Base-by-base conservation (phyloP, 2,888 invertebrate genomes). In the Chloroclystis v-ata region DNA sequence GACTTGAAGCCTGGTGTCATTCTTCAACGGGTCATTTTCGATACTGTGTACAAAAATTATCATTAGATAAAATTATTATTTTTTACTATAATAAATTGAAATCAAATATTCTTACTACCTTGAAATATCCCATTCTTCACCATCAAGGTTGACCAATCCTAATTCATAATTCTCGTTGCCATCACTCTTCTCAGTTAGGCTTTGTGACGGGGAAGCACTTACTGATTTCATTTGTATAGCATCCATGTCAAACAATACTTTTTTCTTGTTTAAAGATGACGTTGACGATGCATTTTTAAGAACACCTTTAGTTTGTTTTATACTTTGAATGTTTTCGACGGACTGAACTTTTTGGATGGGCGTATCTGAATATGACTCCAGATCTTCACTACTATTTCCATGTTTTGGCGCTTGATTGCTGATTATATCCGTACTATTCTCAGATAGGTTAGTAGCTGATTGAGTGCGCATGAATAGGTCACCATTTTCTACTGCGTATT, bases 171-270 rank as follows among this genome's bases (percentile, higher is more conserved):
- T 78, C 57, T 82, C 78, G 52, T 78, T 76, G 6, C 57, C 72
- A 46, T 77, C 77, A 58, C 71, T 81, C 64, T 78, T 84, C 50
- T 84, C 87, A 32, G 84, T 83, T 24, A 75, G 63, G 48, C 86
- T 87, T 65, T 85, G 84, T 28, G 88, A 87, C n/a, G 87, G 84
- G n/a, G 86, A 86, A 33, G 85, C 84, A 60, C 89, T 89, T 1
- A 87, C 69, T 1, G 87, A 88, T 61, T 88, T 88, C 80, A 85
- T 87, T 72, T 89, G 86, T 60, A 88, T 85, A 2, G 89, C 84
- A 59, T 90, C 89, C 72, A 92, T 82, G 75, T 91, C 90, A 60
- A 92, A 92, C 35, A 91, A 61, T 5, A 92, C 92, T 74, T 90
- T 91, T 68, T 92, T 92, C 60, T 92, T 92, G 14, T 89, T 82